Conservation (phyloP, 2,113 vertebrate species). For the Marcusenius ussheri region DNA sequence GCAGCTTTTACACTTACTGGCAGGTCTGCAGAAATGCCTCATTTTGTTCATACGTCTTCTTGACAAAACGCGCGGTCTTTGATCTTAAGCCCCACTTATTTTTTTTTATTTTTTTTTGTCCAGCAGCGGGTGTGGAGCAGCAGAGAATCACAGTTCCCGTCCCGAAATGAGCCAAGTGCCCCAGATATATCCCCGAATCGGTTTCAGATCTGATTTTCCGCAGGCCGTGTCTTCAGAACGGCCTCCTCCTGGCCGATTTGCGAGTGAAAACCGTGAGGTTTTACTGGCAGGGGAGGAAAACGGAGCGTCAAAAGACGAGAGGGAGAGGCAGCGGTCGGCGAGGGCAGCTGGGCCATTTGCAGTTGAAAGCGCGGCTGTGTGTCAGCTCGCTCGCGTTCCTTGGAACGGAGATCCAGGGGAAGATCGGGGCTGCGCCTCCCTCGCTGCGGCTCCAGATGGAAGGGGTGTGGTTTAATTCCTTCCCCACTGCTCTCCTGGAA, state of each 20-base stretch:
- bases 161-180: not conserved
- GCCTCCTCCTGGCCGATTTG: not conserved
- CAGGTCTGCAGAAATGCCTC: slow-evolving; percentile 5
- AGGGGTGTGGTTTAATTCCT: slow-evolving; percentile 29
- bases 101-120: not conserved
- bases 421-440: not conserved
- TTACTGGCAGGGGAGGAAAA: not conserved
- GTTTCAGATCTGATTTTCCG: not conserved
- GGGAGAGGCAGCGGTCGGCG: not conserved
- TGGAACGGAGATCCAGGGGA: not conserved
- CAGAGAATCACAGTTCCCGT: not conserved
- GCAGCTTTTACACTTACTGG: not conserved
- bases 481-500: slow-evolving; percentile 33
- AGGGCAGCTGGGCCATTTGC: not conserved
- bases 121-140: not conserved
- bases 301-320: not conserved
- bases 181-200: not conserved
- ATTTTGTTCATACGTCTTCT: not conserved
- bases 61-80: not conserved
- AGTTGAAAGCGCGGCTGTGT: not conserved
- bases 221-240: not conserved
- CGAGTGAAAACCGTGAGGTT: not conserved
- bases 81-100: not conserved
- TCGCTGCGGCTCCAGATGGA: slow-evolving; percentile 36
- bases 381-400: not conserved